These are phyloP conservation scores for Cryptocheilus praepositus DNA, from an alignment of 2,888 invertebrate genomes.

Conservation along the genomic window DNA sequence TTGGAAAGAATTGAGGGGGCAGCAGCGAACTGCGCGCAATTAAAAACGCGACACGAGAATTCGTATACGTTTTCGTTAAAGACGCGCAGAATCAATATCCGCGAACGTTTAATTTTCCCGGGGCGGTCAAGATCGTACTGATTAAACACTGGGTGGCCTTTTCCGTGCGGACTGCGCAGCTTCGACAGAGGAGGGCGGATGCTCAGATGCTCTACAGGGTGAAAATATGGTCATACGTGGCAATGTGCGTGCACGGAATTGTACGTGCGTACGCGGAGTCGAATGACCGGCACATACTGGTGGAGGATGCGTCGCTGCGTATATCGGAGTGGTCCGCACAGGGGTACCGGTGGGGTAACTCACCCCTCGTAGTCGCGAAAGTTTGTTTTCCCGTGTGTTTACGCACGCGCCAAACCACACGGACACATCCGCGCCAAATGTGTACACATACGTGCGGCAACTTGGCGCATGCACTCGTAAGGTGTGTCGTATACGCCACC, in stretches of 20 bases:
- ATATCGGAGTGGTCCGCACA: slow-evolving; percentile 25
- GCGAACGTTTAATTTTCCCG: no score
- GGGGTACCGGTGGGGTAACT: slow-evolving; percentile 31
- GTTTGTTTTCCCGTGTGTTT: slow-evolving; percentile 48
- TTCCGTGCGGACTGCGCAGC: slow-evolving; percentile 5
- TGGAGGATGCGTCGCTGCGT: slow-evolving; percentile 22
- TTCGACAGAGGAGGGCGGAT: slow-evolving; percentile 6
- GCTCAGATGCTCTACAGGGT: not conserved
- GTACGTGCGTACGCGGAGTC: slow-evolving; percentile 3
- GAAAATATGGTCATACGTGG: not conserved
- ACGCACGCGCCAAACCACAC: slow-evolving; percentile 49
- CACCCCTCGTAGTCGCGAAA: slow-evolving; percentile 44
- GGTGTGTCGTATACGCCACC: not conserved
- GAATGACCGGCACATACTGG: slow-evolving; percentile 26
- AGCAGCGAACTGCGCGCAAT: no score
- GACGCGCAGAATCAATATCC: no score
- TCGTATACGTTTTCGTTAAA: no score
- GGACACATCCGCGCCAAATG: slow-evolving; percentile 24
- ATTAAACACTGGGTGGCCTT: not conserved
- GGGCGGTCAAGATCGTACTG: no score
- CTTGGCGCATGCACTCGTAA: not conserved
- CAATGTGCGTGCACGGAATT: not conserved
- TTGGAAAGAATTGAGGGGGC: no score
- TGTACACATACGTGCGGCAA: not conserved
- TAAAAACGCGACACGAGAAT: no score